These are phyloP conservation scores for Zele albiditarsus DNA, from an alignment of 2,888 invertebrate species.

Conservation along the genomic window DNA sequence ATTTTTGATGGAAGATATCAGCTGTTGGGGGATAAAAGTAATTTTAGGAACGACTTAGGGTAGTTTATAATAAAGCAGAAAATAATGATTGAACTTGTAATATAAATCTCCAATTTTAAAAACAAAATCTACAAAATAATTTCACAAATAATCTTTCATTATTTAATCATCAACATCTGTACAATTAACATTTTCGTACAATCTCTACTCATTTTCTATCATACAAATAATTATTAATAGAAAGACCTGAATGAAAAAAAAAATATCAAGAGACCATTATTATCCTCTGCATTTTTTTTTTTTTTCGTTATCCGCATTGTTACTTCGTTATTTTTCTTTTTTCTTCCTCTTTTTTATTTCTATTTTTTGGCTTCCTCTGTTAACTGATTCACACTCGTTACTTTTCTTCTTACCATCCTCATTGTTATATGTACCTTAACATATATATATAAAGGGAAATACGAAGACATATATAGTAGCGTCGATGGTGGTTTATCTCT, in stretches of 20 bases:
- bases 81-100: too few species aligned
- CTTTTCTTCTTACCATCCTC: slow-evolving; percentile 40
- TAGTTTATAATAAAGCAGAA: too few species aligned
- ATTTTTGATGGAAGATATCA: too few species aligned
- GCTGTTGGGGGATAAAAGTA: too few species aligned
- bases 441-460: not conserved
- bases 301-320: slow-evolving; percentile 25
- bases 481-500: slow-evolving; percentile 25
- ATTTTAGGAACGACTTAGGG: too few species aligned
- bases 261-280: slow-evolving; percentile 56
- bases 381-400: not conserved
- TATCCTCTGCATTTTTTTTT: slow-evolving; percentile 49
- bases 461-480: not conserved
- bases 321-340: slow-evolving; percentile 38
- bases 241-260: not conserved
- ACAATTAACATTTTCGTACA: too few species aligned
- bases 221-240: too few species aligned
- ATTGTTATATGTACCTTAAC: slow-evolving; percentile 33
- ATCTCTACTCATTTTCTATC: too few species aligned
- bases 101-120: too few species aligned
- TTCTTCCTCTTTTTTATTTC: slow-evolving; percentile 25
- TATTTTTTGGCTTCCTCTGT: not conserved
- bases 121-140: too few species aligned
- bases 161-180: too few species aligned
- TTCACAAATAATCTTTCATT: too few species aligned